These are phyloP conservation scores for Naso thynnoides DNA, from an alignment of 2,797 vertebrate genomes.

Conservation along the genomic window DNA sequence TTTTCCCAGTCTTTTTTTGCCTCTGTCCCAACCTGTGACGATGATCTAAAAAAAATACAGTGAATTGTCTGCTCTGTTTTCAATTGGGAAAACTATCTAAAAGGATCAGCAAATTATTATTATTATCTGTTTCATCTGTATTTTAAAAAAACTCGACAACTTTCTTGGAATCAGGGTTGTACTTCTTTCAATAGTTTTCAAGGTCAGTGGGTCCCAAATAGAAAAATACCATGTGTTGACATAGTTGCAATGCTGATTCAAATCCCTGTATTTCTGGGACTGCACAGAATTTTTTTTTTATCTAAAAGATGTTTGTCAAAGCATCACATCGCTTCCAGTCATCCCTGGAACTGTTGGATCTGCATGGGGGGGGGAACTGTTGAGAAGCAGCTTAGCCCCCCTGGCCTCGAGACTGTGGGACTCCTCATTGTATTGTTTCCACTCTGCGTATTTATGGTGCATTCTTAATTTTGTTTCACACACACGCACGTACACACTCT, in stretches of 20 bases:
- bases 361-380: slow-evolving; percentile 67
- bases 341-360: slow-evolving; percentile 74
- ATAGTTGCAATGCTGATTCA: slow-evolving; percentile 67
- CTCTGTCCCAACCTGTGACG: too few relatives aligned
- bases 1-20: too few relatives aligned
- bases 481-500: slow-evolving; percentile 44
- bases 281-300: slow-evolving; percentile 54
- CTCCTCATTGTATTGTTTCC: slow-evolving; percentile 81
- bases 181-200: slow-evolving; percentile 71
- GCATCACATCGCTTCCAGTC: slow-evolving; percentile 73
- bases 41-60: too few relatives aligned
- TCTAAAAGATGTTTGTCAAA: slow-evolving; percentile 79
- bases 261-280: slow-evolving; percentile 66
- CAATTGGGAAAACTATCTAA: too few relatives aligned
- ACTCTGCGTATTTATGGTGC: slow-evolving; percentile 82
- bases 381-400: slow-evolving; percentile 65
- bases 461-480: slow-evolving; percentile 84
- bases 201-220: slow-evolving; percentile 73
- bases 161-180: neutral
- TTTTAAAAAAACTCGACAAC: too few relatives aligned
- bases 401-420: slow-evolving; percentile 77
- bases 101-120: too few relatives aligned
- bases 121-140: too few relatives aligned
- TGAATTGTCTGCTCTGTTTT: too few relatives aligned
- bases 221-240: slow-evolving; percentile 58